Evolutionary conservation across 2,888 invertebrate species (phyloP).

Genomic region (Drosophila nigricruria): DNA sequence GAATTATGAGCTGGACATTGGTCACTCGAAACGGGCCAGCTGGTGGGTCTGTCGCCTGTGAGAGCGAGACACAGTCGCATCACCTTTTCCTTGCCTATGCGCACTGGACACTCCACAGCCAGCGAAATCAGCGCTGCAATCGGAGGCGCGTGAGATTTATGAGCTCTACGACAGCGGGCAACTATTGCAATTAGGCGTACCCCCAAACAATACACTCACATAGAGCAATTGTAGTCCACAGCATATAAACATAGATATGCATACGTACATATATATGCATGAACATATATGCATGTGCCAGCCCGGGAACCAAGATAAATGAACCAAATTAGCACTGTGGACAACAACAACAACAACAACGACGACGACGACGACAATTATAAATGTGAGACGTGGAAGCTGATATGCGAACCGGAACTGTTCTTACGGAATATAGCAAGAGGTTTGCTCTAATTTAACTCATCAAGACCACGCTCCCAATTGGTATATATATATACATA

Average conservation of each 20-base stretch:
- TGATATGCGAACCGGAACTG: constrained; percentile 42
- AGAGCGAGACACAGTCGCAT: constrained; percentile 15
- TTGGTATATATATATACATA: neutral
- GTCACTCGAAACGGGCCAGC: constrained; percentile 64
- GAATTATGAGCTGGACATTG: constrained; percentile 72
- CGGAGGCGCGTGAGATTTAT: constrained; percentile 77
- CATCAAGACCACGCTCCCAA: too few relatives aligned
- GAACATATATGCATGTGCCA: neutral
- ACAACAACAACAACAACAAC: constrained; percentile 10
- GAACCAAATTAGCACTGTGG: constrained; percentile 59
- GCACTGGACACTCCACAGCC: constrained; percentile 54
- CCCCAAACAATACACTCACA: constrained; percentile 29
- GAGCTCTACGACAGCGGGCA: constrained; percentile 42
- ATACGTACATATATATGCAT: neutral
- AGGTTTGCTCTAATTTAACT: too few relatives aligned
- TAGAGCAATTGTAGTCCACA: constrained; percentile 32
- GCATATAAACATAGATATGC: neutral
- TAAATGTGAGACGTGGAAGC: constrained; percentile 2
- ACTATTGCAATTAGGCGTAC: constrained; percentile 57
- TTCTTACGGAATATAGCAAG: neutral
- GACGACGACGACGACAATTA: constrained; percentile 25
- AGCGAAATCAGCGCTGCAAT: constrained; percentile 38
- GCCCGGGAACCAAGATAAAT: constrained; percentile 59
- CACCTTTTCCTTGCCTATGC: constrained; percentile 45
- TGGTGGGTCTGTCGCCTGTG: constrained; percentile 43